Base-by-base conservation (phyloP, 2,797 vertebrate genomes). In the Momotus momota region DNA sequence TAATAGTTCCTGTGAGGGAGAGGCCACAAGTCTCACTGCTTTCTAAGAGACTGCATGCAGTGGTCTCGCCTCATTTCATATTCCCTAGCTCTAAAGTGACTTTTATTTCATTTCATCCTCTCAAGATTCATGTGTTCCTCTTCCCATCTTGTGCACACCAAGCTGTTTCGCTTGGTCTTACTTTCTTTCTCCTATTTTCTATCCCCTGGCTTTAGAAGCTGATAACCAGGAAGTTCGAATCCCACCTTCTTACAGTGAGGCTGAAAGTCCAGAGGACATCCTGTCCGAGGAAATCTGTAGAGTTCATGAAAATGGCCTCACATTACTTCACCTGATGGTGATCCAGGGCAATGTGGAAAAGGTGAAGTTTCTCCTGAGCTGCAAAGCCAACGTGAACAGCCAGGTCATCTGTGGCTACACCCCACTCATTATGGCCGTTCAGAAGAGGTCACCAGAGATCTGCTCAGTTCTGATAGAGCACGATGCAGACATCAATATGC, bases 241-340 rank as follows among this genome's bases (percentile, higher is more conserved):
- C 5, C 58, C 95, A 0, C 3, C 62, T n/a, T 31, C 81, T 9
- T 43, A 19, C 45, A 12, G 58, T 0, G 65, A 88, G 27, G 7
- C 3, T 4, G 48, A 54, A n/a, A 62, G 25, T 23, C 74, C 66
- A 0, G 70, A 71, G 81, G 90, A 93, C 19, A 58, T 86, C 23
- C 96, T 40, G n/a, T 96, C 62, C 38, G 98, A 99, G 52, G 96
- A 98, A 17, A 40, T 97, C 10, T n/a, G 57, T 6, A 57, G 51
- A 45, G 27, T 71, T 45, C 98, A 96, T 13, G 96, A 97, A 40
- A 97, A 98, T 19, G 90, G 97, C 95, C 98, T 98, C 71, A 98
- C 95, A 1, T 95, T 98, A 12, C 98, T 99, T 60, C 98, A 99
- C 96, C 97, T 98, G 84, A 88, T 97, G 2, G 98, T 98, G 55